phyloP scores from a whole-genome alignment of 2,888 invertebrate species.

The Dryobota labecula region DNA sequence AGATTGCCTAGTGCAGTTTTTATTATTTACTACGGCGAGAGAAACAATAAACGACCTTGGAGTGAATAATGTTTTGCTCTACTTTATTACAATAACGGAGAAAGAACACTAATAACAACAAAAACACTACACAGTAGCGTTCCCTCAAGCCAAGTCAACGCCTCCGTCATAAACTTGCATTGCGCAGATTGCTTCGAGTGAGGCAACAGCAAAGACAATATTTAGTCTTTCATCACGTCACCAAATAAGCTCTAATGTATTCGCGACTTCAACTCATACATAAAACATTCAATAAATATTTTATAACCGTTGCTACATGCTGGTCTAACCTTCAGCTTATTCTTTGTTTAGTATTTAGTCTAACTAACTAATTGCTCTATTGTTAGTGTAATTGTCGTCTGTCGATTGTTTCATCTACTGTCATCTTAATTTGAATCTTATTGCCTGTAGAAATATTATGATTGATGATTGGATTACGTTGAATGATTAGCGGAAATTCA shows the following conservation, averaged over 20 bases:
- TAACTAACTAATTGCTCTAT: constrained; percentile 82
- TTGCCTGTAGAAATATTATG: constrained; percentile 30
- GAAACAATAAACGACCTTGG: constrained; percentile 66
- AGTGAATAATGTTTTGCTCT: constrained; percentile 58
- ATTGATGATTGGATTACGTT: constrained; percentile 52
- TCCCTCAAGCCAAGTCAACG: constrained; percentile 73
- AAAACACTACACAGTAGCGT: constrained; percentile 67
- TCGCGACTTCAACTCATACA: constrained; percentile 73
- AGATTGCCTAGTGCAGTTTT: constrained; percentile 45
- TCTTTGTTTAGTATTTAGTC: constrained; percentile 81
- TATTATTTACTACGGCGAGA: constrained; percentile 52
- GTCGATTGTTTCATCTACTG: constrained; percentile 52
- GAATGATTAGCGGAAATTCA: constrained; percentile 59
- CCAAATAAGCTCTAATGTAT: constrained; percentile 81
- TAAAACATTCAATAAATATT: constrained; percentile 68
- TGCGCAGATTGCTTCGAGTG: constrained; percentile 74
- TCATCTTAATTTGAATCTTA: constrained; percentile 43
- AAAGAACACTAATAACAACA: constrained; percentile 60
- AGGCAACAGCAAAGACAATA: constrained; percentile 79
- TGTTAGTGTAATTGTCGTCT: constrained; percentile 66
- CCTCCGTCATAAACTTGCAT: constrained; percentile 72
- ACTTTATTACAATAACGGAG: constrained; percentile 49
- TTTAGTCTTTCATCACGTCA: constrained; percentile 80
- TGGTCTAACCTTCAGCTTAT: constrained; percentile 73
- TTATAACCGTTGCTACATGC: constrained; percentile 66